Percentiles rank a stretch among this genome's conserved stretches.
Evolutionary conservation across 1,140 invertebrate species (phyloP).

Genomic region (Brachionus angularis): DNA sequence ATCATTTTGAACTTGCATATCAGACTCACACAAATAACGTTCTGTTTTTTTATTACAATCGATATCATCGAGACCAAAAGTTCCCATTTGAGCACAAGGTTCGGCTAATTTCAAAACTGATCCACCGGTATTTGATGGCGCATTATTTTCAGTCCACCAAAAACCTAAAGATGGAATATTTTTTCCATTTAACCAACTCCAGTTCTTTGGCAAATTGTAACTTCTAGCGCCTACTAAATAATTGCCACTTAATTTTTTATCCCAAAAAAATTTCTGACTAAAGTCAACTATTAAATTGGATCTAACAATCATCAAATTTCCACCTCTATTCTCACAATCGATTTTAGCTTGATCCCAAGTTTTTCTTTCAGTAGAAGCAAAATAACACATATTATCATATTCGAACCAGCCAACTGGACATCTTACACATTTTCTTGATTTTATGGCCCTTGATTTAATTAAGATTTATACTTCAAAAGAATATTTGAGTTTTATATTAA

Average conservation of each 20-base stretch:
- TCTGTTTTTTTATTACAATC: background rate
- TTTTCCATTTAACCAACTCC: background rate
- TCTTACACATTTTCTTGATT: no score
- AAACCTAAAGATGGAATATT: constrained; percentile 3
- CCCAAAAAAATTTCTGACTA: background rate
- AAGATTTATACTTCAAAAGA: no score
- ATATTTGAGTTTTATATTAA: no score
- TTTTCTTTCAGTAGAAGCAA: background rate
- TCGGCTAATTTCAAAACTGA: background rate
- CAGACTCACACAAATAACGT: background rate
- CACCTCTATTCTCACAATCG: background rate
- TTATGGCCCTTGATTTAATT: no score
- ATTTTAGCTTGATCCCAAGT: background rate
- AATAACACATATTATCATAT: background rate
- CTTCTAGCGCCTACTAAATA: constrained; percentile 8
- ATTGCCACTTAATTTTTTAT: background rate
- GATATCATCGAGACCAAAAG: background rate
- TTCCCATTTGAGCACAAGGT: background rate
- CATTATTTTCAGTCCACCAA: constrained; percentile 1
- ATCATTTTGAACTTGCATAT: background rate
- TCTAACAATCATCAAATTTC: background rate
- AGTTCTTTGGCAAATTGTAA: background rate
- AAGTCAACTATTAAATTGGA: constrained; percentile 4
- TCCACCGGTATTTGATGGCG: background rate
- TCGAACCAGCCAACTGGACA: background rate